Evolutionary conservation across 2,113 vertebrate genomes (phyloP).

Genomic region (Microtus montanus): DNA sequence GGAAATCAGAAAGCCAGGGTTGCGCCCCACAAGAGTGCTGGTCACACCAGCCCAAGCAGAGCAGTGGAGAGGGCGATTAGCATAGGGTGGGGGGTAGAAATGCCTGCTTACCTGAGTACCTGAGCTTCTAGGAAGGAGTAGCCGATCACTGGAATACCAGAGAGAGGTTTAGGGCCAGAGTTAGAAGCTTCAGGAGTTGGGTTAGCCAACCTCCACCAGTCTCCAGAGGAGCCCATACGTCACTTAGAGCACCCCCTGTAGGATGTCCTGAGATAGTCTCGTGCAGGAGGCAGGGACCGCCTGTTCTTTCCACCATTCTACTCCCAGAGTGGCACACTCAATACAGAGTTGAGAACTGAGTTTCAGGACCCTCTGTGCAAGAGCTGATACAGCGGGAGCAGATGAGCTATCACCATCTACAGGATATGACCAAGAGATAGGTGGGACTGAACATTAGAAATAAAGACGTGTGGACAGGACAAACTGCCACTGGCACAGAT

Average conservation of each 20-base stretch:
- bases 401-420: background rate
- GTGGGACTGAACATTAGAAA: background rate
- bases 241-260: background rate
- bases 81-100: no score
- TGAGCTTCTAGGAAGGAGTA: background rate
- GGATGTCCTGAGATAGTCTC: rapidly evolving
- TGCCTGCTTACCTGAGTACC: background rate
- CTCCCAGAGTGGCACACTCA: background rate
- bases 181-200: background rate
- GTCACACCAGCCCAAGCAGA: background rate
- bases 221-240: background rate
- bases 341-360: rapidly evolving
- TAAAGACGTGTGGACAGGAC: rapidly evolving
- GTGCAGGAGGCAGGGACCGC: background rate
- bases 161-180: background rate
- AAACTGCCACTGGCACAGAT: rapidly evolving
- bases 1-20: background rate
- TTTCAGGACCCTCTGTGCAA: background rate
- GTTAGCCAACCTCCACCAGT: rapidly evolving
- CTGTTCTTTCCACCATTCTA: background rate
- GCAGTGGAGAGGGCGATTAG: rapidly evolving
- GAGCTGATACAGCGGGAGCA: background rate
- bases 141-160: background rate
- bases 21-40: background rate
- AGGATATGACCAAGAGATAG: no score